Evolutionary conservation across 2,797 vertebrate genomes (phyloP).

Genomic region (Peromyscus aztecus): DNA sequence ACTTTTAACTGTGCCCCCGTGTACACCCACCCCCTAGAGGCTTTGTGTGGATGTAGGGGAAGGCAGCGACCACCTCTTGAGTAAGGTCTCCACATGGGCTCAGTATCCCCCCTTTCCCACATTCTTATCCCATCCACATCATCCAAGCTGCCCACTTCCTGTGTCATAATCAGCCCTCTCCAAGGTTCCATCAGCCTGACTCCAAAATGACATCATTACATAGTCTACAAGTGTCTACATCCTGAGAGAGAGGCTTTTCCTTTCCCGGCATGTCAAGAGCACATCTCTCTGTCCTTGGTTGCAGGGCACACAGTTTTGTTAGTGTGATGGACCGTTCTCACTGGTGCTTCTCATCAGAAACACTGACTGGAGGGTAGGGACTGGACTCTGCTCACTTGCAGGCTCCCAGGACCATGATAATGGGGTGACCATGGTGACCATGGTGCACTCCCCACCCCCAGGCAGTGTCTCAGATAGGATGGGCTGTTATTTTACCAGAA

Average conservation of each 20-base stretch:
- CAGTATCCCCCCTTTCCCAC: rapidly evolving
- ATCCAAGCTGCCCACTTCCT: no score
- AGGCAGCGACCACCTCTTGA: rapidly evolving
- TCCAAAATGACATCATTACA: neutral
- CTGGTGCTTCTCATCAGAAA: rapidly evolving
- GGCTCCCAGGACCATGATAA: neutral
- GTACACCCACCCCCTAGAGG: no score
- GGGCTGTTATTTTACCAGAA: neutral
- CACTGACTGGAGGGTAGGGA: no score
- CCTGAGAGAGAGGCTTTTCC: neutral
- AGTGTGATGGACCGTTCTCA: neutral
- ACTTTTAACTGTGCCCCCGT: rapidly evolving
- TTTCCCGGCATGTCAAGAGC: neutral
- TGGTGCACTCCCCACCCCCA: neutral
- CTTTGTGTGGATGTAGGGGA: rapidly evolving
- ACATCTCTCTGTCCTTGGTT: neutral
- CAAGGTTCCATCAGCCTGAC: neutral
- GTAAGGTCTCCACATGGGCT: no score
- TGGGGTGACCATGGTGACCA: no score
- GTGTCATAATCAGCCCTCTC: rapidly evolving
- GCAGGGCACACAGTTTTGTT: neutral
- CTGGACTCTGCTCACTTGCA: rapidly evolving
- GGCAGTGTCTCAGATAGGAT: neutral
- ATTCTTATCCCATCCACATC: rapidly evolving
- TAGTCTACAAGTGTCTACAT: no score